phyloP scores from a whole-genome alignment of 2,888 invertebrate genomes.

The Pristionchus exspectatus region DNA sequence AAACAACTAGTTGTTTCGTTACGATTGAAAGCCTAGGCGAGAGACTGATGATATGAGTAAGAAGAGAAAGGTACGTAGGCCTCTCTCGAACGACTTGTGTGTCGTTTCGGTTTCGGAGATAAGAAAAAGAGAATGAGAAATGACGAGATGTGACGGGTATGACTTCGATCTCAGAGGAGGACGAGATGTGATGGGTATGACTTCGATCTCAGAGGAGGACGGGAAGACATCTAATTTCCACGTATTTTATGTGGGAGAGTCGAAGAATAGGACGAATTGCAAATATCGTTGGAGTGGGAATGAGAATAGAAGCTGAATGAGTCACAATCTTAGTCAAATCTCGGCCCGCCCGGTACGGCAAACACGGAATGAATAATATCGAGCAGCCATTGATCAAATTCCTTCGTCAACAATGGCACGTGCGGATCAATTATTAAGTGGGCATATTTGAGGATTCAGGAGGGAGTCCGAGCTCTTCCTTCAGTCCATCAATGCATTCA shows the following conservation, averaged over 20 bases:
- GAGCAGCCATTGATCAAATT: not conserved
- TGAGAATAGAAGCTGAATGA: not conserved
- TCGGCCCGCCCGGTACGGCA: not conserved
- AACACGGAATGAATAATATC: not conserved
- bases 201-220: not conserved
- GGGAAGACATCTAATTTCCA: not conserved
- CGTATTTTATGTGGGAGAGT: not conserved
- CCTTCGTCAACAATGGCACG: not conserved
- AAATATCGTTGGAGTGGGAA: not conserved
- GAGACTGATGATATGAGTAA: not conserved
- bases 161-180: not conserved
- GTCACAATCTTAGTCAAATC: not conserved
- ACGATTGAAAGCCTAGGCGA: too few relatives aligned
- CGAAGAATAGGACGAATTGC: not conserved
- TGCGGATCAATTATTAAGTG: not conserved
- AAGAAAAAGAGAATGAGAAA: not conserved
- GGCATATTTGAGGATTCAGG: not conserved
- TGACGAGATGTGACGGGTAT: not conserved
- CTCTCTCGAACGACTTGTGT: not conserved
- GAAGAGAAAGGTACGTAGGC: not conserved
- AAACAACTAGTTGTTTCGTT: too few relatives aligned
- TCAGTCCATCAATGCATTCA: not conserved
- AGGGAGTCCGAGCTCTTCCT: not conserved
- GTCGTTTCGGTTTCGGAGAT: slow-evolving; percentile 15
- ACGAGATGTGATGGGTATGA: not conserved